These are phyloP conservation scores for Calycopis cecrops DNA, from an alignment of 1,140 invertebrate genomes.

Conservation along the genomic window DNA sequence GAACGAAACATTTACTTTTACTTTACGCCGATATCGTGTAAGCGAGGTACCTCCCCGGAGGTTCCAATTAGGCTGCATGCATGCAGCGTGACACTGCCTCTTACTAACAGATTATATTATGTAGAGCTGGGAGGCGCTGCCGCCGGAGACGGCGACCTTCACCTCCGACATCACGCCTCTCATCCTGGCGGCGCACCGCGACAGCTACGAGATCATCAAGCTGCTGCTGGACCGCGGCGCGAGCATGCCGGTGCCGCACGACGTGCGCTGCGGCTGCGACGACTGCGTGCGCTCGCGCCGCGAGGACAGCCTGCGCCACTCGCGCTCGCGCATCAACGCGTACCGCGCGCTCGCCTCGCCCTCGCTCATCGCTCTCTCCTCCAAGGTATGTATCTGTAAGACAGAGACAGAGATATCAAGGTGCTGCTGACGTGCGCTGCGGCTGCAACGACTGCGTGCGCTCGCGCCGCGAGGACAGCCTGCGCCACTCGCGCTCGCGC, in stretches of 20 bases:
- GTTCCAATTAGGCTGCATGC: no score
- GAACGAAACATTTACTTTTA: no score
- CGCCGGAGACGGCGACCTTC: slow-evolving; percentile 93
- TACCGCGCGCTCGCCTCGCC: slow-evolving; percentile 95
- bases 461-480: slow-evolving; percentile 88
- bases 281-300: slow-evolving; percentile 90
- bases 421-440: slow-evolving; percentile 92
- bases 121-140: slow-evolving; percentile 93
- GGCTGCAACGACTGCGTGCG: slow-evolving; percentile 94
- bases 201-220: slow-evolving; percentile 99
- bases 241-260: slow-evolving; percentile 91
- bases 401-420: slow-evolving; percentile 99
- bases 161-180: slow-evolving; percentile 97
- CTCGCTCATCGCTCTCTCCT: slow-evolving; percentile 93
- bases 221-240: slow-evolving; percentile 94
- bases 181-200: slow-evolving; percentile 95
- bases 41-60: no score
- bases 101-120: no score
- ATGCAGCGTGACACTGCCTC: no score
- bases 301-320: slow-evolving; percentile 92
- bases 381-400: no score
- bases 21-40: no score
- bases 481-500: slow-evolving; percentile 91
- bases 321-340: slow-evolving; percentile 93
- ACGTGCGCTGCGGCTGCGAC: slow-evolving; percentile 92